Conservation (phyloP, 2,113 vertebrate genomes). For the Mormyrus iriodes region DNA sequence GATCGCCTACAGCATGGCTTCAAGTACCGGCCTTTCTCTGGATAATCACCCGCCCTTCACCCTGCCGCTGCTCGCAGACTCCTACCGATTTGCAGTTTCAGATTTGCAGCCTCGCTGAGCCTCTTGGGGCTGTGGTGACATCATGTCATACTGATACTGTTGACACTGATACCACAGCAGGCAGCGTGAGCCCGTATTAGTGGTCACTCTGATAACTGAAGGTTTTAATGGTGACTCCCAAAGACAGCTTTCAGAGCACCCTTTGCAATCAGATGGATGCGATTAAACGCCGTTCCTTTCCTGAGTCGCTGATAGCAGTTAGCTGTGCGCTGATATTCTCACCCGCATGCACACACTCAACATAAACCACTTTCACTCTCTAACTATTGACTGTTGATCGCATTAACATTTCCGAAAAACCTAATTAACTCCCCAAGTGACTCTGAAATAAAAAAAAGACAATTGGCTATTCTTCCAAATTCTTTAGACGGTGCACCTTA, state of each 20-base stretch:
- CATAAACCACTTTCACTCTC: neutral
- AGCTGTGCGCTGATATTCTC: neutral
- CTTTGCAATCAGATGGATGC: neutral
- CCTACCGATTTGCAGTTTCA: neutral
- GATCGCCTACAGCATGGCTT: neutral
- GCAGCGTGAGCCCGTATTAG: neutral
- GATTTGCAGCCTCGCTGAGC: neutral
- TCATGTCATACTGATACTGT: neutral
- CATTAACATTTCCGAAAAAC: neutral
- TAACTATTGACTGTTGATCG: neutral
- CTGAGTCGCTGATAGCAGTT: neutral
- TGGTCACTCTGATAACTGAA: neutral
- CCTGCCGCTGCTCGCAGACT: neutral
- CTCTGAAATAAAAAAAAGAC: neutral
- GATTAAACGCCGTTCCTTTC: neutral
- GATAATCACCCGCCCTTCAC: neutral
- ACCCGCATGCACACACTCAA: neutral
- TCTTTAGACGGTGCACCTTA: neutral
- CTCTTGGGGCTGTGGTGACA: neutral
- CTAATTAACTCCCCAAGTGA: neutral
- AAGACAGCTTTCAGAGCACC: neutral
- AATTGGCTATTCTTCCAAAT: neutral
- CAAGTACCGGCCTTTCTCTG: neutral
- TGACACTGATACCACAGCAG: neutral
- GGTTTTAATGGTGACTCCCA: neutral